A percentile compares a stretch with the other conserved stretches of the same genome.
Conservation (phyloP, 2,888 invertebrate genomes). For the Cheilosia pagana region DNA sequence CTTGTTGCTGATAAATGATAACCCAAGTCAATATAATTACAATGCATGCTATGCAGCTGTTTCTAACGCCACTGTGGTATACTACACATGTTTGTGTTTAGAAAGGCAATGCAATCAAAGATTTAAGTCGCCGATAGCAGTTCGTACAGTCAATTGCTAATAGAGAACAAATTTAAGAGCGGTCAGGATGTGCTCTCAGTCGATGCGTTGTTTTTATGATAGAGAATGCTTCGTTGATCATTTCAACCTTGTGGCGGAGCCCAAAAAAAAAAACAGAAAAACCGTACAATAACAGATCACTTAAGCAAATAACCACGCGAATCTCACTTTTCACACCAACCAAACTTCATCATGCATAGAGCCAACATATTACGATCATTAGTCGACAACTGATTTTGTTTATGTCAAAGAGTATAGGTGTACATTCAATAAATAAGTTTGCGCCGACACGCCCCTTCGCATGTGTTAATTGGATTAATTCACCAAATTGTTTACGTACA, state of each 20-base stretch:
- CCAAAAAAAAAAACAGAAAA: neutral
- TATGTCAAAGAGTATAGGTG: neutral
- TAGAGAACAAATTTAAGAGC: neutral
- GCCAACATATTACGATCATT: slow-evolving; percentile 15
- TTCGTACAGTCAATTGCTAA: slow-evolving; percentile 14
- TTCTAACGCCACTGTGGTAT: slow-evolving; percentile 1
- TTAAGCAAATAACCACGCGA: slow-evolving; percentile 48
- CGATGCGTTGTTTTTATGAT: neutral
- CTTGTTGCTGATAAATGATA: neutral
- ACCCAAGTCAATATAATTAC: neutral
- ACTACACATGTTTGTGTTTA: neutral
- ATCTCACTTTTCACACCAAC: slow-evolving; percentile 40
- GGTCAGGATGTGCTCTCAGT: neutral
- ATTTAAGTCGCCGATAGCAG: slow-evolving; percentile 1
- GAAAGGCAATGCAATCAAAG: slow-evolving; percentile 14
- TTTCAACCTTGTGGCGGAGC: slow-evolving; percentile 51
- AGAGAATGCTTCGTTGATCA: slow-evolving; percentile 12
- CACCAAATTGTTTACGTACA: slow-evolving; percentile 5
- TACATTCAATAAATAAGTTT: slow-evolving; percentile 5
- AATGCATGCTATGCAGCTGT: neutral
- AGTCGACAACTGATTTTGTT: slow-evolving; percentile 3
- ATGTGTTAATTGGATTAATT: slow-evolving; percentile 26
- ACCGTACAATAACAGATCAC: slow-evolving; percentile 47
- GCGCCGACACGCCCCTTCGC: slow-evolving; percentile 41
- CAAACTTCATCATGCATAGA: slow-evolving; percentile 2